Percentiles rank a stretch among this genome's conserved stretches.
Evolutionary conservation across 2,113 vertebrate genomes (phyloP).

Genomic region (Benitochromis conjunctus): DNA sequence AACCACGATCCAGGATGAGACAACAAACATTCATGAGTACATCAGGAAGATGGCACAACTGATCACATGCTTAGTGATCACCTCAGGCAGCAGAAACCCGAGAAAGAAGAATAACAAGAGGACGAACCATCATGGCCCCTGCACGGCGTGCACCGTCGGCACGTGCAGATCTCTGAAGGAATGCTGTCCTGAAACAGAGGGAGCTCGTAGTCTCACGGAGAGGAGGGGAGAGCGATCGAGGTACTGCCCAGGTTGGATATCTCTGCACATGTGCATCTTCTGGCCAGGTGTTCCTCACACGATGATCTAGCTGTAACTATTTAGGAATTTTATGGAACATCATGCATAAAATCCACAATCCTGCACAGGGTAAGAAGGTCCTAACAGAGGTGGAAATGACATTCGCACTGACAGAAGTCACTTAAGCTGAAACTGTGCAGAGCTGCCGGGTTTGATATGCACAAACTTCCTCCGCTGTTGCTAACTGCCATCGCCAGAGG

Average conservation of each 20-base stretch:
- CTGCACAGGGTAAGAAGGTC: not conserved
- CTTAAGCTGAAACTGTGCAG: not conserved
- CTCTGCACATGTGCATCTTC: not conserved
- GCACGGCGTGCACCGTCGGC: not conserved
- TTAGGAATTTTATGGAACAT: not conserved
- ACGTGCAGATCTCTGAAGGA: not conserved
- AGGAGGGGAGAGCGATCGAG: not conserved
- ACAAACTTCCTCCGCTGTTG: not conserved
- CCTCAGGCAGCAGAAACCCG: not conserved
- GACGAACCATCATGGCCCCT: rapidly evolving
- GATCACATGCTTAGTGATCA: not conserved
- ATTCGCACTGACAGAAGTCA: not conserved
- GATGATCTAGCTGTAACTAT: not conserved
- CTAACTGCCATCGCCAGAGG: not conserved
- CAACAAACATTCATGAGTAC: not conserved
- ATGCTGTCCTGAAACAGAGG: not conserved
- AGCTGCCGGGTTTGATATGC: not conserved
- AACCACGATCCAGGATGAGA: not conserved
- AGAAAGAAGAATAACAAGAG: not conserved
- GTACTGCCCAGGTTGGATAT: not conserved
- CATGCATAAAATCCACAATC: not conserved
- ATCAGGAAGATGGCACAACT: too few species aligned
- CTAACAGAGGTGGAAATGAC: not conserved
- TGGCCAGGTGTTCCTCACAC: not conserved
- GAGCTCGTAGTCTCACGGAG: not conserved